Conservation (phyloP, 1,140 invertebrate species). For the Octopus sinensis region DNA sequence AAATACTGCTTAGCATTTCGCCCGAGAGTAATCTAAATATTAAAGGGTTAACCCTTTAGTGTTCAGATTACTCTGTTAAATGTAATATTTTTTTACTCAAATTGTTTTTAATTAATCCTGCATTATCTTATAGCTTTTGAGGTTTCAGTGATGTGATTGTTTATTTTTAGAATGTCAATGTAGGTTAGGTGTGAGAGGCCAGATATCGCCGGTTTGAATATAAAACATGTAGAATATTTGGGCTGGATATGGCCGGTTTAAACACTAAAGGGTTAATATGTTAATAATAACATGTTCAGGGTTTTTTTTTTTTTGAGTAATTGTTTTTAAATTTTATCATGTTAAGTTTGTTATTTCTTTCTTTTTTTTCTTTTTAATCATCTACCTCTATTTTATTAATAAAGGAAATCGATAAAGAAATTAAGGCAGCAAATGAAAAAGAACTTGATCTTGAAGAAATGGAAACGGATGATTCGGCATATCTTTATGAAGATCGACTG, state of each 20-base stretch:
- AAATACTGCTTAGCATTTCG: too few species aligned
- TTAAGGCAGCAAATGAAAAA: slow-evolving; percentile 42
- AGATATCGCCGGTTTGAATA: too few species aligned
- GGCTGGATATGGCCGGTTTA: background rate
- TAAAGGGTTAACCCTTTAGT: background rate
- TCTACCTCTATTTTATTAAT: slow-evolving; percentile 18
- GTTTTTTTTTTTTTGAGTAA: background rate
- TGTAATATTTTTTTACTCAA: too few species aligned
- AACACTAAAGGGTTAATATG: background rate
- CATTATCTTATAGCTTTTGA: too few species aligned
- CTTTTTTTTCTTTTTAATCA: background rate
- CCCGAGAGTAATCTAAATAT: too few species aligned
- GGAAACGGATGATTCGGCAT: slow-evolving; percentile 49
- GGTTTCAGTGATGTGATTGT: too few species aligned
- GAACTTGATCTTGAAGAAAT: slow-evolving; percentile 54
- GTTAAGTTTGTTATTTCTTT: background rate
- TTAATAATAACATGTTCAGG: background rate
- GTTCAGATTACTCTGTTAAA: too few species aligned
- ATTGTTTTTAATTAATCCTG: too few species aligned
- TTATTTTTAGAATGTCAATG: too few species aligned
- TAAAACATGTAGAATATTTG: too few species aligned
- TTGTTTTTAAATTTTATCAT: background rate
- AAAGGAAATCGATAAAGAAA: slow-evolving; percentile 50
- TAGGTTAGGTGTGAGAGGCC: too few species aligned
- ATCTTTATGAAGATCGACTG: slow-evolving; percentile 52